phyloP scores from a whole-genome alignment of 1,140 invertebrate genomes.

The Drosophila ercepeae region DNA sequence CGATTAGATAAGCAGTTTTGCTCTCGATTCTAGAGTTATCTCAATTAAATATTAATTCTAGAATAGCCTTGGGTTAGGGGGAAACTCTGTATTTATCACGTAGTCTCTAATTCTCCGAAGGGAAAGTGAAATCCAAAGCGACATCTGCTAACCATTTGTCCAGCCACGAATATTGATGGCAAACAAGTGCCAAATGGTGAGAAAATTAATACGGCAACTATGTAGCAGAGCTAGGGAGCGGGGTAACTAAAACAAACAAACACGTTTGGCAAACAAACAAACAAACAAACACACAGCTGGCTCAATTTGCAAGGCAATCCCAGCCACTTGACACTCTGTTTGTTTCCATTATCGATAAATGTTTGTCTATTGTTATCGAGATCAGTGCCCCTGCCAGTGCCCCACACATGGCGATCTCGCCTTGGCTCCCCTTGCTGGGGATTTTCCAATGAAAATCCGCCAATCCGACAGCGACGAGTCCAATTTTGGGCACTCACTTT shows the following conservation, averaged over 20 bases:
- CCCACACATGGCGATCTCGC: slow-evolving; percentile 46
- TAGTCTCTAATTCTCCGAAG: background rate
- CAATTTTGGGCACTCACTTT: slow-evolving; percentile 68
- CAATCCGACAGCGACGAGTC: slow-evolving; percentile 23
- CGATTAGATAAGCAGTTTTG: slow-evolving; percentile 26
- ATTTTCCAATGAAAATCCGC: slow-evolving; percentile 61
- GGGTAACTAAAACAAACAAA: slow-evolving; percentile 17
- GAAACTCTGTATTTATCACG: background rate
- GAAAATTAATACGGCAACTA: slow-evolving; percentile 17
- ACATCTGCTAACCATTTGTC: slow-evolving; percentile 17
- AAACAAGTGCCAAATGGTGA: no score
- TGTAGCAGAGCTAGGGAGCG: background rate
- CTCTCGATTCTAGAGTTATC: slow-evolving; percentile 9
- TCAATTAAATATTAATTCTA: background rate
- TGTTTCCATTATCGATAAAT: slow-evolving; percentile 49
- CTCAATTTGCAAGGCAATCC: slow-evolving; percentile 28
- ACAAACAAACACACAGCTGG: slow-evolving; percentile 37
- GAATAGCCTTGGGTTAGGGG: background rate
- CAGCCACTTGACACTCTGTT: slow-evolving; percentile 40
- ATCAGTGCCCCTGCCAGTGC: slow-evolving; percentile 40
- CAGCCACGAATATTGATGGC: slow-evolving; percentile 11
- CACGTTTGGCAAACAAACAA: slow-evolving; percentile 36
- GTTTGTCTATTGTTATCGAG: slow-evolving; percentile 50
- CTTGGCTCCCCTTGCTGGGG: slow-evolving; percentile 11
- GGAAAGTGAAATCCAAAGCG: slow-evolving; percentile 17